phyloP scores from a whole-genome alignment of 2,888 invertebrate genomes.

The Cheilosia pagana region DNA sequence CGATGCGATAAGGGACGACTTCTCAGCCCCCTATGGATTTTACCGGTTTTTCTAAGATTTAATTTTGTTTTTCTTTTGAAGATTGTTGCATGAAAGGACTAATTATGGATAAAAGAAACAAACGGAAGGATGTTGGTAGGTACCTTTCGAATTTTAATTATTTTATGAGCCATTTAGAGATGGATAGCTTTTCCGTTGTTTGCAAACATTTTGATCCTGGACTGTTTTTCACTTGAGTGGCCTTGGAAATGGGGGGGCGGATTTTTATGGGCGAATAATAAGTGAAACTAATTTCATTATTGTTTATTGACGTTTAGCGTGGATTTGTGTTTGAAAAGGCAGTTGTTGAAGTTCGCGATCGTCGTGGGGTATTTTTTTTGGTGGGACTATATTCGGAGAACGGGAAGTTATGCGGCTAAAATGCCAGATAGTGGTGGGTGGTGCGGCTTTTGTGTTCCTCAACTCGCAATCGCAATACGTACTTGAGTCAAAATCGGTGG shows the following conservation, averaged over 20 bases:
- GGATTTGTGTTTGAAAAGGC: not conserved
- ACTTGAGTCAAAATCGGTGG: too few relatives aligned
- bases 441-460: too few relatives aligned
- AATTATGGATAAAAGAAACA: constrained; percentile 60
- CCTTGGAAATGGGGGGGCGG: not conserved
- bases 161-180: constrained; percentile 64
- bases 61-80: constrained; percentile 14
- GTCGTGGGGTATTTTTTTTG: too few relatives aligned
- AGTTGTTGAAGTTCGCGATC: too few relatives aligned
- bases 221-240: constrained; percentile 35
- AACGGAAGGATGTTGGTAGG: constrained; percentile 4
- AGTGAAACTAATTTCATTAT: constrained; percentile 40
- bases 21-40: constrained; percentile 47
- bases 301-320: constrained; percentile 13
- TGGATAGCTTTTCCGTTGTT: constrained; percentile 39
- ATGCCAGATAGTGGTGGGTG: too few relatives aligned
- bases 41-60: constrained; percentile 7
- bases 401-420: too few relatives aligned
- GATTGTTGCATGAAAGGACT: constrained; percentile 48
- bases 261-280: constrained; percentile 8
- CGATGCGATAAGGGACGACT: constrained; percentile 51
- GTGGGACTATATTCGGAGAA: too few relatives aligned
- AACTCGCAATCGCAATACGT: too few relatives aligned
- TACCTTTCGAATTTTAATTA: constrained; percentile 70
- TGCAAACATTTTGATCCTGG: constrained; percentile 7